Base-by-base conservation (phyloP, 2,797 vertebrate genomes). In the Chromis chromis region DNA sequence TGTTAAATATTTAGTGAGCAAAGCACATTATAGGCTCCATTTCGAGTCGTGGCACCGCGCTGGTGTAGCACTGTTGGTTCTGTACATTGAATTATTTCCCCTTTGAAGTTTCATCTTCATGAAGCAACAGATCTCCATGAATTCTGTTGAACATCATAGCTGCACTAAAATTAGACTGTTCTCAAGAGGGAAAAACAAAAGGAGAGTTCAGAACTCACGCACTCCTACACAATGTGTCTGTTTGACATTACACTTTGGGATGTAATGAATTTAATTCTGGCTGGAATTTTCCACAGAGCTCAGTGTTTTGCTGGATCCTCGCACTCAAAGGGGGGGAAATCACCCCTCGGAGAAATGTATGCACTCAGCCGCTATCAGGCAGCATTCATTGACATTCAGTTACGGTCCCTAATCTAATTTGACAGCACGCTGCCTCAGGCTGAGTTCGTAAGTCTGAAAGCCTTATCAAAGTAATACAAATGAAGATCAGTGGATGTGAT, bases 401-500 rank as follows among this genome's bases (percentile, higher is more conserved):
- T 73, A 19, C 22, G 58, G 57, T 82, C 64, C 66, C 82, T 64
- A 62, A 85, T 87, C 66, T 88, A 73, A 88, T 89, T 83, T 81
- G 64, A 86, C 81, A 75, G 78, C 79, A 58, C 56, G 76, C 63
- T 65, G 86, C 89, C 85, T 83, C 36, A 9, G 76, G 90, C 76
- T 70, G 56, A 76, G 56, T 79, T 86, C 64, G 76, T 79, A 79
- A 46, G 70, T 85, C 69, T 79, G 19, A 79, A 74, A 86, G 73
- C 67, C 75, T 86, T 78, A 89, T 87, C 79, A 81, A 76, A 86
- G 76, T 50, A 78, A 69, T 66, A 74, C 70, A 87, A 88, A 87
- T 80, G 39, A 70, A 76, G 74, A 83, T 84, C 71, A 64, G 12
- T 59, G 56, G 24, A 64, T 4, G 27, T n/a, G 44, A 78, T 72